These are phyloP conservation scores for Plutomurus gul DNA, from an alignment of 1,140 invertebrate species.

Conservation along the genomic window DNA sequence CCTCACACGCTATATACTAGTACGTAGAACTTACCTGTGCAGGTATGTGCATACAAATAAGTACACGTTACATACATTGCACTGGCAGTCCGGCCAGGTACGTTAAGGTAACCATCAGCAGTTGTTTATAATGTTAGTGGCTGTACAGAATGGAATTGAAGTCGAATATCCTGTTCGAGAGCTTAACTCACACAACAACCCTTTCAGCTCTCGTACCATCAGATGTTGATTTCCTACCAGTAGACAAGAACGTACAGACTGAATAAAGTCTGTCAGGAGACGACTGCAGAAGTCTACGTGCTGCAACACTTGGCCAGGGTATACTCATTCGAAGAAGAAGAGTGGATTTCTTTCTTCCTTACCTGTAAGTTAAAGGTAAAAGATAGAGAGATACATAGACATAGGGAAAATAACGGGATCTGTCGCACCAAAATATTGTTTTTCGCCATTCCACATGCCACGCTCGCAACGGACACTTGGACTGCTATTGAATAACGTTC, in stretches of 20 bases:
- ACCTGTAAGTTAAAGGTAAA: background rate
- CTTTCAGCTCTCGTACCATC: conserved; percentile 1
- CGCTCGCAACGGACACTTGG: conserved; percentile 13
- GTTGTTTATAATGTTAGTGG: background rate
- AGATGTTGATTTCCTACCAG: background rate
- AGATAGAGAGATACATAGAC: background rate
- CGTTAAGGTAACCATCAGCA: background rate
- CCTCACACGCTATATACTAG: too few relatives aligned
- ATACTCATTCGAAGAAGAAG: background rate
- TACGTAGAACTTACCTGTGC: too few relatives aligned
- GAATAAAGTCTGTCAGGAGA: conserved; percentile 1
- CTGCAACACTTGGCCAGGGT: background rate
- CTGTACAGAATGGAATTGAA: conserved; percentile 10
- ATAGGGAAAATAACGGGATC: conserved; percentile 22
- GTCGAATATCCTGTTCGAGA: conserved; percentile 23
- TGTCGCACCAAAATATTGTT: conserved; percentile 25
- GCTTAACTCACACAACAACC: background rate
- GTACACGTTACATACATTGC: background rate
- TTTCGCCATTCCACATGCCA: conserved; percentile 23
- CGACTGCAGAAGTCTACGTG: background rate
- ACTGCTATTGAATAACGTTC: background rate
- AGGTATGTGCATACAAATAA: too few relatives aligned
- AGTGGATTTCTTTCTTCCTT: background rate
- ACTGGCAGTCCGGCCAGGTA: too few relatives aligned
- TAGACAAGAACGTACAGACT: background rate